Evolutionary conservation across 1,140 invertebrate species (phyloP).

Genomic region (Nymphalis io): DNA sequence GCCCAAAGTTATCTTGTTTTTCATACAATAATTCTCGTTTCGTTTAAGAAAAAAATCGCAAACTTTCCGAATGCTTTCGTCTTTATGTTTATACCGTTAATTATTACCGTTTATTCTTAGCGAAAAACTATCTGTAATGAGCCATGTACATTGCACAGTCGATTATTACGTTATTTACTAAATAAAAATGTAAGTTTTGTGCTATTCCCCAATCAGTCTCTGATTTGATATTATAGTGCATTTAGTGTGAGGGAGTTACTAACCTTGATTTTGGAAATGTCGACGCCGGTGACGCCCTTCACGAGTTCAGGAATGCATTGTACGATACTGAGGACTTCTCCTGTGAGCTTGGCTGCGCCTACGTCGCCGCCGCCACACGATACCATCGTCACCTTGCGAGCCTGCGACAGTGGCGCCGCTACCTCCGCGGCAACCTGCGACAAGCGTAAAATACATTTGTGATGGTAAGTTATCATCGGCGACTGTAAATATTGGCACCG

Average conservation of each 20-base stretch:
- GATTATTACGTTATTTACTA: too few species aligned
- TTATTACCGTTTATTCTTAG: too few species aligned
- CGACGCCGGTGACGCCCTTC: conserved; percentile 94
- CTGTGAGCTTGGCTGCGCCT: conserved; percentile 95
- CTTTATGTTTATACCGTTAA: too few species aligned
- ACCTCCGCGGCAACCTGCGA: conserved; percentile 95
- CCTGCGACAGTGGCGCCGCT: conserved; percentile 94
- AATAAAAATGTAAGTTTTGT: not conserved
- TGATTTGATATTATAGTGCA: not conserved
- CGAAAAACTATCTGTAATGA: too few species aligned
- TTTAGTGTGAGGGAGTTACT: not conserved
- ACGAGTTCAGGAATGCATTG: conserved; percentile 94
- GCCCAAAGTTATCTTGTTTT: too few species aligned
- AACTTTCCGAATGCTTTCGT: too few species aligned
- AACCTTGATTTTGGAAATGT: conserved; percentile 89
- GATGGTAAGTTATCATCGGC: too few species aligned
- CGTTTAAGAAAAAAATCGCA: too few species aligned
- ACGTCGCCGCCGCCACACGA: conserved; percentile 95
- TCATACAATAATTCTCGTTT: too few species aligned
- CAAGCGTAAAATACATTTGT: not conserved
- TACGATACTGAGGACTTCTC: conserved; percentile 96
- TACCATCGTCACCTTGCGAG: conserved; percentile 97
- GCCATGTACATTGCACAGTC: too few species aligned
- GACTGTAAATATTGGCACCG: too few species aligned
- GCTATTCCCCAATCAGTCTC: not conserved